phyloP scores from a whole-genome alignment of 1,140 invertebrate genomes.

The Eupeodes corollae region DNA sequence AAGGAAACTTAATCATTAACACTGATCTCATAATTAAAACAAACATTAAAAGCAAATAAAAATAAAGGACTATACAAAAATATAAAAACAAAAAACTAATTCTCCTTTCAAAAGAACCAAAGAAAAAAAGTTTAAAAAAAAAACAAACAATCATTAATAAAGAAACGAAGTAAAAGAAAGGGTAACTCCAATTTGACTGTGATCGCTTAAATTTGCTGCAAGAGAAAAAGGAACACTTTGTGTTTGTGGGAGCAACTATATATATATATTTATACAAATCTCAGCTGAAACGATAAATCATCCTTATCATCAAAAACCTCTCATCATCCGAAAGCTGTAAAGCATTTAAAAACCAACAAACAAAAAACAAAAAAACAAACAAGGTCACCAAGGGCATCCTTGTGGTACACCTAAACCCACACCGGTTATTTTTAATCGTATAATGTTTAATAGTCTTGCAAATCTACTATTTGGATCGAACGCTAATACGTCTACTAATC shows the following conservation, averaged over 20 bases:
- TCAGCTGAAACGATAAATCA: conserved; percentile 10
- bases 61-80: background rate
- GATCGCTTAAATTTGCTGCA: no score
- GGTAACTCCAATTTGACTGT: no score
- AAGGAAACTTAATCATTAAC: background rate
- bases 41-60: background rate
- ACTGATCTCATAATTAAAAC: background rate
- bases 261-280: background rate
- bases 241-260: no score
- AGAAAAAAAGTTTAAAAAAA: background rate
- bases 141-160: no score
- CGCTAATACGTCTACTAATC: conserved; percentile 2
- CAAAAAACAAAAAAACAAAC: conserved; percentile 6
- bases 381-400: conserved; percentile 1
- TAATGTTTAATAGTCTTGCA: conserved; percentile 37
- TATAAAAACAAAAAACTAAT: no score
- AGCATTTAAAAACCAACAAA: conserved; percentile 15
- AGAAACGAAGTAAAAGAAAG: no score
- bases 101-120: background rate
- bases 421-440: conserved; percentile 10
- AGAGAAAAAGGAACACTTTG: no score
- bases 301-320: conserved; percentile 17
- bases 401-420: background rate
- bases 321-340: conserved; percentile 5
- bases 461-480: conserved; percentile 34